Base-by-base conservation (phyloP, 92 coral and sea anemone genomes). In the Siderastrea siderea region DNA sequence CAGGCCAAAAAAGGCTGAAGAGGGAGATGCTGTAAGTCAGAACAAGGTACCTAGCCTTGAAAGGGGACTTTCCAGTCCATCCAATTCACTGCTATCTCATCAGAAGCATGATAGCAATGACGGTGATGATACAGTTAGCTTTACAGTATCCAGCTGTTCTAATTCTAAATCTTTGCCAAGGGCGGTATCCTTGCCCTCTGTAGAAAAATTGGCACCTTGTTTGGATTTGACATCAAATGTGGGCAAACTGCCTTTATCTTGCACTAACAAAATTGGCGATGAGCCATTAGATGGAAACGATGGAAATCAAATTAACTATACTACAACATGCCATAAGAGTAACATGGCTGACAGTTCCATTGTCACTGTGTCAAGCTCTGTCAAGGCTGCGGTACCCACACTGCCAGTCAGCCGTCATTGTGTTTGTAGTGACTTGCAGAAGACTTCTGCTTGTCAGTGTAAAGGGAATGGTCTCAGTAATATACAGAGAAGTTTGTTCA, bases 1-100 rank as follows among this genome's bases (percentile, higher is more conserved):
- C 47, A 84, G 98, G 59, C 51, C 45, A 54, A 85, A 45, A 76
- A 85, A 68, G 45, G 58, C 43, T 74, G 87, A 62, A 48, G 26
- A n/a, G 52, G 58, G 8, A 50, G 61, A 74, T n/a, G 4, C 15
- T 50, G 26, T 0, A 38, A 49, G n/a, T 60, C 52, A 47, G 63
- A 16, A 26, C 3, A 15, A 7, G 47, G 9, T 63, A 71, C 15
- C 57, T 57, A 3, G 16, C 50, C 64, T 38, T 7, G 1, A 15
- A 14, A 72, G 71, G 2, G 81, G 14, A 43, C 43, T 26, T 26
- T 26, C 38, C 38, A 26, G 38, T 26, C 38, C 1, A 13, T 43
- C 68, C 13, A 19, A 15, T 3, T 58, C 53, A 3, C 4, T 5
- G 0, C 7, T 8, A 19, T 69, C 58, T 54, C 45, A 55, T 15